Percentiles rank a stretch among this genome's conserved stretches.
Conservation (phyloP, 2,888 invertebrate genomes). For the Malacosoma neustria region DNA sequence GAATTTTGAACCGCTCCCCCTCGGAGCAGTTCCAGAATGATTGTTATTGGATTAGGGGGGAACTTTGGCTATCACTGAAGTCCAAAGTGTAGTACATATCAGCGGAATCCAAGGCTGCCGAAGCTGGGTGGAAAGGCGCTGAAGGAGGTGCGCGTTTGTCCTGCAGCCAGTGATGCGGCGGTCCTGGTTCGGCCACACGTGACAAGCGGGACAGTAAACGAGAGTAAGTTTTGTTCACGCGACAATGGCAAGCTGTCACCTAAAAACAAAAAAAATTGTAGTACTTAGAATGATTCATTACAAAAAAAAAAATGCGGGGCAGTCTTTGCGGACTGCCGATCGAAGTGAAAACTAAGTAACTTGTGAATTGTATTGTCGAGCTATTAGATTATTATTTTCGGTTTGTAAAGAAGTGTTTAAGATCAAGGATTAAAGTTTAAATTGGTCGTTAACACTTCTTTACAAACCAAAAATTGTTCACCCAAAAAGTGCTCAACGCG, state of each 20-base stretch:
- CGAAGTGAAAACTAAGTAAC: no score
- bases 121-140: conserved; percentile 31
- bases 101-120: conserved; percentile 77
- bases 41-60: conserved; percentile 82
- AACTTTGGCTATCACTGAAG: conserved; percentile 84
- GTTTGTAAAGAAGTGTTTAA: no score
- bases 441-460: no score
- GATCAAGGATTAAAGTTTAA: no score
- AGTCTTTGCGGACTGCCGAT: no score
- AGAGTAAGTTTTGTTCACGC: conserved; percentile 84
- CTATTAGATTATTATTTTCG: no score
- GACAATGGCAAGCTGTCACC: conserved; percentile 86
- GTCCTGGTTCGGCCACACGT: conserved; percentile 45
- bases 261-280: conserved; percentile 32
- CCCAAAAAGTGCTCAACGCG: no score
- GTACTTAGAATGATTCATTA: no score
- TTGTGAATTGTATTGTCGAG: no score
- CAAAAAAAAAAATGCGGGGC: no score
- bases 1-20: conserved; percentile 65
- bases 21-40: conserved; percentile 63
- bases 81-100: conserved; percentile 87
- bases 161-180: conserved; percentile 75
- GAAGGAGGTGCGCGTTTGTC: conserved; percentile 61
- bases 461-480: background rate
- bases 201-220: conserved; percentile 74